Base-by-base conservation (phyloP, 2,888 invertebrate species). In the Galerucella pusilla region DNA sequence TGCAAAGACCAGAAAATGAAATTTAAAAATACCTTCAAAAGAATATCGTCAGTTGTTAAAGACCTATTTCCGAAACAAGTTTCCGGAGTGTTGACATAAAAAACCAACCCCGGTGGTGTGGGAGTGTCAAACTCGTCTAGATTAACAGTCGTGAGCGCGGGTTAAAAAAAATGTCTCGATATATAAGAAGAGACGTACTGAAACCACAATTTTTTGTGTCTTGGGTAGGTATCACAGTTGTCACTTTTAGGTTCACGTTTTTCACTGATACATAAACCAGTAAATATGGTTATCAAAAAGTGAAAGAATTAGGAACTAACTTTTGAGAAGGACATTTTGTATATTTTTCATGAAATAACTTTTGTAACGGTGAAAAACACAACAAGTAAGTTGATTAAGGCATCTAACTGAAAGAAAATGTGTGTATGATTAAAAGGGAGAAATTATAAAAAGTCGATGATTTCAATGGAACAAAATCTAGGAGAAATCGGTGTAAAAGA, bases 11-110 rank as follows among this genome's bases (percentile, higher is more conserved):
- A 71, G 71, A 71, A 71, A 71, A 71, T 71, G 59, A 66, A 71
- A 59, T 66, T 71, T 65, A 71, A 71, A 72, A 72, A 72, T 60
- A 74, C 61, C 75, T 66, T 75, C 75, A 75, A 72, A 75, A 66
- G 83, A 82, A 76, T 80, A 81, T 84, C 84, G 83, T 85, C 85
- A 85, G 83, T 80, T 84, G 84, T 84, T 86, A 86, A 86, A 85
- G 83, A 85, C 84, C 84, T 84, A 86, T 86, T 86, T 86, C 86
- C 86, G 85, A 86, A 85, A 85, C 86, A 85, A 82, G 84, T 84
- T 85, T 85, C 85, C 85, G 85, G 84, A 81, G 82, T 74, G 75
- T 68, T 42, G 35, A 42, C 35, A 77, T 75, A 74, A 76, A 80
- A 77, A 78, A 75, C 76, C 76, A 75, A 71, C 70, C 65, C 70